Percentiles rank a stretch among this genome's conserved stretches.
These are phyloP conservation scores for Drosophila aldrichi DNA, from an alignment of 2,888 invertebrate species.

Conservation along the genomic window DNA sequence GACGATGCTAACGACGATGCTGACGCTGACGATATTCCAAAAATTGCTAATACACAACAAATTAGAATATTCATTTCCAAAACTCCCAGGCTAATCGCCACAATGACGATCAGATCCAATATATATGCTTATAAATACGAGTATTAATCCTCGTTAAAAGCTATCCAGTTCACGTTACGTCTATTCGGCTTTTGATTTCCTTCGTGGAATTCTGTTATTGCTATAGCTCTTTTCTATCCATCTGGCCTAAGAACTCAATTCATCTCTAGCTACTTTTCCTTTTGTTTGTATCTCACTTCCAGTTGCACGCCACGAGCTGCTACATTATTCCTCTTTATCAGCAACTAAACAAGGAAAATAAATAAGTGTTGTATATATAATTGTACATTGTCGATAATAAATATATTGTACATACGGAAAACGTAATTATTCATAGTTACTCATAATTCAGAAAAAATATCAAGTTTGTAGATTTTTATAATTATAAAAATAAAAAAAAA, in stretches of 20 bases:
- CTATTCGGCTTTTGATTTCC: neutral
- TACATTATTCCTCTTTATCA: slow-evolving; percentile 31
- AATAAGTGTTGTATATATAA: neutral
- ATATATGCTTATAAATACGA: neutral
- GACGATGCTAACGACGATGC: slow-evolving; percentile 13
- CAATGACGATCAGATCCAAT: slow-evolving; percentile 32
- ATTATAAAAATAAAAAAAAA: no score
- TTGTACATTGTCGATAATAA: neutral
- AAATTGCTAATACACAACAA: slow-evolving; percentile 40
- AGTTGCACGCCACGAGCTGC: neutral
- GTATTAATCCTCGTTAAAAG: neutral
- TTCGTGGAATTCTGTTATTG: neutral
- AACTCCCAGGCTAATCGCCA: slow-evolving; percentile 30
- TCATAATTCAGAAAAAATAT: no score
- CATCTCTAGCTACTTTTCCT: neutral
- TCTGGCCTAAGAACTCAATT: slow-evolving; percentile 3
- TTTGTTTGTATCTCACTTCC: slow-evolving; percentile 13
- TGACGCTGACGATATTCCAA: slow-evolving; percentile 26
- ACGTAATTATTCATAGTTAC: no score
- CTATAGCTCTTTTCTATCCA: slow-evolving; percentile 17
- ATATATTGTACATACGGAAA: neutral
- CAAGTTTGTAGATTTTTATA: no score
- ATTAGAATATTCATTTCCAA: slow-evolving; percentile 65
- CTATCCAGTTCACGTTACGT: neutral
- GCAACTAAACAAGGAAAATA: slow-evolving; percentile 17